These are phyloP conservation scores for Platerodrilus igneus DNA, from an alignment of 2,888 invertebrate genomes.

Conservation along the genomic window DNA sequence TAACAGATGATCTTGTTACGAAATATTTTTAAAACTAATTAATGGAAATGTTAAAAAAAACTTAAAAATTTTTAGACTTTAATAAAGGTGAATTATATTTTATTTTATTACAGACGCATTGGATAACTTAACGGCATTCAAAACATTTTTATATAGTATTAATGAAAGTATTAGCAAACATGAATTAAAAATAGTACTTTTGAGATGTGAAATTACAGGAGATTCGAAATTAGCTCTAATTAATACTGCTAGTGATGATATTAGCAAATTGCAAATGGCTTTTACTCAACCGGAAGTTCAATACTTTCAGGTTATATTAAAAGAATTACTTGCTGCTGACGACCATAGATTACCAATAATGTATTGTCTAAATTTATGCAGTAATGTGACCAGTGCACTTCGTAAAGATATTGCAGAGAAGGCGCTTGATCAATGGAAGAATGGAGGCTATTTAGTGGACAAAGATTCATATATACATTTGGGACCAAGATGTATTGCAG, in stretches of 20 bases:
- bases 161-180: slow-evolving; percentile 38
- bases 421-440: slow-evolving; percentile 34
- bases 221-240: slow-evolving; percentile 33
- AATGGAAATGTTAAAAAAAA: too few species aligned
- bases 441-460: slow-evolving; percentile 36
- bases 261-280: slow-evolving; percentile 34
- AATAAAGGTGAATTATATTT: too few species aligned
- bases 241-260: slow-evolving; percentile 38
- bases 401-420: slow-evolving; percentile 34
- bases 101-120: slow-evolving; percentile 15
- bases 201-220: slow-evolving; percentile 38
- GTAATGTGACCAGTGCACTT: slow-evolving; percentile 30
- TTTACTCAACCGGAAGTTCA: slow-evolving; percentile 36
- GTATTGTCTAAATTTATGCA: slow-evolving; percentile 36
- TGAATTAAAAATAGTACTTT: slow-evolving; percentile 33
- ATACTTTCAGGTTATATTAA: slow-evolving; percentile 39
- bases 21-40: too few species aligned
- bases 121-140: slow-evolving; percentile 15
- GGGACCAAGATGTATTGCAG: slow-evolving; percentile 37
- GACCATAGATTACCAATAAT: slow-evolving; percentile 34
- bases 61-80: too few species aligned
- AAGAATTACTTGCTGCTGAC: slow-evolving; percentile 35
- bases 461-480: slow-evolving; percentile 34
- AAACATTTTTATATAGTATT: slow-evolving; percentile 32
- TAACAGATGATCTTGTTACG: too few species aligned